phyloP scores from a whole-genome alignment of 2,797 vertebrate genomes.

The Furcifer pardalis region DNA sequence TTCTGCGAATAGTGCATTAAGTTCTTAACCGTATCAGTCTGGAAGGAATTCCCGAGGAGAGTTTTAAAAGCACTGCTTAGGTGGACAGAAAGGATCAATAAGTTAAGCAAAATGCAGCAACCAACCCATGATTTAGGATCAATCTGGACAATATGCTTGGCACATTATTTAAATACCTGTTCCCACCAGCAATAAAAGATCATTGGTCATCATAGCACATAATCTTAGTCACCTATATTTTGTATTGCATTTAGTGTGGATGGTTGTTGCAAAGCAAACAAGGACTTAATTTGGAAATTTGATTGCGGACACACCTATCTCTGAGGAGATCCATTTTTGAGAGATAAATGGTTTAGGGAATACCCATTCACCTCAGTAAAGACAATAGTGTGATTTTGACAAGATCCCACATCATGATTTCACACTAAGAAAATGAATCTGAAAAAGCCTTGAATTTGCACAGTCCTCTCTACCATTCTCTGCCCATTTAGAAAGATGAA shows the following conservation, averaged over 20 bases:
- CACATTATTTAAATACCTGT: no score
- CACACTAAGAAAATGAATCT: neutral
- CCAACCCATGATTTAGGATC: neutral
- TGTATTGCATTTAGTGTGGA: no score
- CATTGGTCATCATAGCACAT: no score
- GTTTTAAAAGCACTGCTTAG: constrained; percentile 3
- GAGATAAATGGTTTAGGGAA: no score
- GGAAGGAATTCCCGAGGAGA: neutral
- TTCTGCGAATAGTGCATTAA: neutral
- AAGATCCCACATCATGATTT: no score
- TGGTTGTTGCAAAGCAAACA: no score
- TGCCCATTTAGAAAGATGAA: neutral
- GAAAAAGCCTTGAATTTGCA: neutral
- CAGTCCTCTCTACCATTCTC: neutral
- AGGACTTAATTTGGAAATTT: no score
- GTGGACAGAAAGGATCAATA: neutral
- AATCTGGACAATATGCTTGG: neutral
- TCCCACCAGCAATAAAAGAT: no score
- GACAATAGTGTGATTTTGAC: neutral
- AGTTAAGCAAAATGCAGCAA: neutral
- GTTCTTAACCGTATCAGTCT: neutral
- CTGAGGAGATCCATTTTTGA: no score
- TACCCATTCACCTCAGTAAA: neutral
- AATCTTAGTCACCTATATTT: no score
- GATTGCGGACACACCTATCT: no score